These are phyloP conservation scores for Anoplius nigerrimus DNA, from an alignment of 2,888 invertebrate genomes.

Conservation along the genomic window DNA sequence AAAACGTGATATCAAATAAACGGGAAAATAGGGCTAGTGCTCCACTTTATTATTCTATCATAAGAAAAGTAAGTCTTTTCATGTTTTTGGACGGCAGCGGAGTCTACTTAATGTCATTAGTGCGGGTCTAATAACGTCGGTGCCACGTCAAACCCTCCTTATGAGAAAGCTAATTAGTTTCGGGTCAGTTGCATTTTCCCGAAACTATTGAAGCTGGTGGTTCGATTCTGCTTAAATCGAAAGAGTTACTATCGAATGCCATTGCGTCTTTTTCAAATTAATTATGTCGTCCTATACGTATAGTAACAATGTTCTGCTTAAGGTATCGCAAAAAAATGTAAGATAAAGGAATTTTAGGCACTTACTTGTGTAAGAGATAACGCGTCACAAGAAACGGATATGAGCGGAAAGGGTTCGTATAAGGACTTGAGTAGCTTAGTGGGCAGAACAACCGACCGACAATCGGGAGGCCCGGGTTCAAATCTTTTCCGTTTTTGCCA, in stretches of 20 bases:
- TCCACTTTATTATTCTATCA: neutral
- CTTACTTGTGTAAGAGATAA: no score
- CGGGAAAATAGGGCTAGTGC: no score
- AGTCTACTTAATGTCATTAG: conserved; percentile 33
- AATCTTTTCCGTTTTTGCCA: no score
- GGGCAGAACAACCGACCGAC: no score
- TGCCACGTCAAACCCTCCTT: conserved; percentile 13
- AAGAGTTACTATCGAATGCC: neutral
- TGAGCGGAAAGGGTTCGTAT: no score
- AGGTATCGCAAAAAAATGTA: no score
- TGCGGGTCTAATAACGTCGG: conserved; percentile 36
- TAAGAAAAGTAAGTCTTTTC: conserved; percentile 18
- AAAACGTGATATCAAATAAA: no score
- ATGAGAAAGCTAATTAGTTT: conserved; percentile 35
- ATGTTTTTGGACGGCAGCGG: conserved; percentile 2
- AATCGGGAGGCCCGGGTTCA: no score
- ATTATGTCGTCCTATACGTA: neutral
- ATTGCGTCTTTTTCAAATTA: neutral
- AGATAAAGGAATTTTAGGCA: no score
- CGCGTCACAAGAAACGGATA: no score
- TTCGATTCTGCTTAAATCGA: neutral
- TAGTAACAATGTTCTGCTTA: no score
- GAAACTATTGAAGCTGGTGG: conserved; percentile 5
- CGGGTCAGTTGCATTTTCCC: conserved; percentile 33
- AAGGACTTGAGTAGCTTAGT: no score